Conservation (phyloP, 2,888 invertebrate genomes). For the Pemphredon lugubris region DNA sequence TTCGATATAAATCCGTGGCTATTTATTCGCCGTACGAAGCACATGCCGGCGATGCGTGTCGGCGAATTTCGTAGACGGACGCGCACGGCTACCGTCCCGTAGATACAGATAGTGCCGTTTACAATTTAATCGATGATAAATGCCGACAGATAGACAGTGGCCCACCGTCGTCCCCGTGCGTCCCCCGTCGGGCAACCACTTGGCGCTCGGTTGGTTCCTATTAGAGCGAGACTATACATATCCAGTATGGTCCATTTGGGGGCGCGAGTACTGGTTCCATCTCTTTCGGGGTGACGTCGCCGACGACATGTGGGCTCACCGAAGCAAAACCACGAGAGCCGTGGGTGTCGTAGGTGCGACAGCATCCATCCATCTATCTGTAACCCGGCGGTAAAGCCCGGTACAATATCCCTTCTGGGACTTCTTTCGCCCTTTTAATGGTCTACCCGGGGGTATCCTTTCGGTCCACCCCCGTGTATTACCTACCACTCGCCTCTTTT, state of each 20-base stretch:
- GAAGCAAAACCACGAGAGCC: conserved; percentile 76
- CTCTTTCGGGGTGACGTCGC: conserved; percentile 45
- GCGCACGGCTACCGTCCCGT: no score
- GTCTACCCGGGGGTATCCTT: conserved; percentile 70
- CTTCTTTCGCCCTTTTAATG: conserved; percentile 78
- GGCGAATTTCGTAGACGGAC: no score
- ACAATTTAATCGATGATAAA: conserved; percentile 76
- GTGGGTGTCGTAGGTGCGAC: conserved; percentile 70
- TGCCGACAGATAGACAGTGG: conserved; percentile 73
- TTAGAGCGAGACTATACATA: conserved; percentile 72
- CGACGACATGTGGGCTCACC: conserved; percentile 80
- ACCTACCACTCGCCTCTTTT: conserved; percentile 40
- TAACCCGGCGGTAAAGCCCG: conserved; percentile 63
- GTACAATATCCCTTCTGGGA: conserved; percentile 79
- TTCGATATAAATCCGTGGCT: no score
- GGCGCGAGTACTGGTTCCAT: conserved; percentile 70
- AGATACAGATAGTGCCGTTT: conserved; percentile 31
- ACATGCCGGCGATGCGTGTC: no score
- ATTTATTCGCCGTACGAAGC: no score
- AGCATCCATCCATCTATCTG: conserved; percentile 73
- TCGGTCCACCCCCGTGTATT: conserved; percentile 46
- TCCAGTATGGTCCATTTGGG: conserved; percentile 75
- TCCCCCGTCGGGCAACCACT: conserved; percentile 74
- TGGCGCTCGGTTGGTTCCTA: conserved; percentile 71
- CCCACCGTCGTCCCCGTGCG: conserved; percentile 46